Conservation (phyloP, 2,888 invertebrate species). For the Clepsis dumicolana region DNA sequence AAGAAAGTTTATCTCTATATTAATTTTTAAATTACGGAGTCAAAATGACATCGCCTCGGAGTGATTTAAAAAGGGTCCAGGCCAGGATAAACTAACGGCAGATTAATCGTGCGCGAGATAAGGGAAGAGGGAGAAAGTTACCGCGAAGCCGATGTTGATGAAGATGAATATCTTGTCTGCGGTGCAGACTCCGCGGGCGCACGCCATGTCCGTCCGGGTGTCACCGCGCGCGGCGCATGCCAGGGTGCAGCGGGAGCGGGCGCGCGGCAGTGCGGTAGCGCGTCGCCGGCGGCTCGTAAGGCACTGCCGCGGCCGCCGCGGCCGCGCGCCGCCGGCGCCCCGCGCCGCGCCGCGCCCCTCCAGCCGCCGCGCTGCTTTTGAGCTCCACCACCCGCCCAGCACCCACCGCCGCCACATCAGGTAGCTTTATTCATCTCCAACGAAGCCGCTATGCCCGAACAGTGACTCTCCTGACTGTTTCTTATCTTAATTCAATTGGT, state of each 20-base stretch:
- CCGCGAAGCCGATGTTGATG: constrained; percentile 82
- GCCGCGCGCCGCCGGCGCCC: constrained; percentile 30
- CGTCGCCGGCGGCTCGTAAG: constrained; percentile 43
- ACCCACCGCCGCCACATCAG: neutral
- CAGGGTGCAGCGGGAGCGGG: constrained; percentile 22
- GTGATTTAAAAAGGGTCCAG: constrained; percentile 1
- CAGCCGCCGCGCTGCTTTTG: neutral
- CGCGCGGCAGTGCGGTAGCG: constrained; percentile 19
- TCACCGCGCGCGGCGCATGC: constrained; percentile 38
- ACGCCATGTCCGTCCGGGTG: constrained; percentile 60
- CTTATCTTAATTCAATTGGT: constrained; percentile 28
- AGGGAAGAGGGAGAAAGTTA: constrained; percentile 47
- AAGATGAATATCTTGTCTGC: constrained; percentile 79
- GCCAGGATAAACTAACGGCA: neutral
- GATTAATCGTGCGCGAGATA: neutral
- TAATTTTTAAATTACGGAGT: neutral
- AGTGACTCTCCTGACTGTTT: neutral
- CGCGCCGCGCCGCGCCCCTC: constrained; percentile 43
- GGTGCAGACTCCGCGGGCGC: constrained; percentile 71
- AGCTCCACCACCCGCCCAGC: neutral
- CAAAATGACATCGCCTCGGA: neutral
- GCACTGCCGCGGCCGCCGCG: constrained; percentile 33
- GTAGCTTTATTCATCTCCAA: constrained; percentile 1
- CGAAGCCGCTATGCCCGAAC: neutral
- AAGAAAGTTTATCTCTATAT: constrained; percentile 11